Evolutionary conservation across 2,888 invertebrate species (phyloP), one percentile per base, ranked within the genome.

Genomic region (Cephus pulcher): DNA sequence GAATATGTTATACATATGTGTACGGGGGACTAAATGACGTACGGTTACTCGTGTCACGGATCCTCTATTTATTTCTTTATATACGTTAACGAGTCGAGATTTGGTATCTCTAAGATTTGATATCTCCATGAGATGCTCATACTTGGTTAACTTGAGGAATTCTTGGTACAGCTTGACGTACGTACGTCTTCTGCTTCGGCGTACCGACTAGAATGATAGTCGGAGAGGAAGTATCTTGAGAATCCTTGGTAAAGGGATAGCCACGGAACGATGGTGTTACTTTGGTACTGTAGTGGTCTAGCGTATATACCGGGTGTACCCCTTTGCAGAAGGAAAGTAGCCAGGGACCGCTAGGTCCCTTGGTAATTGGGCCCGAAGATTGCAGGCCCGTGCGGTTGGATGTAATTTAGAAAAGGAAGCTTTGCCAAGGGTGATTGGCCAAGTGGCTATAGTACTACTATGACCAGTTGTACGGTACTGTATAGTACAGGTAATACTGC

Each of bases 351-450:
- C 56, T 23, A 9, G 56, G 56, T 30, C 32, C 12, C 74, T 35
- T 34, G 12, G 74, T 74, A 74, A 74, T 74, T 74, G 74, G 71
- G 34, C 74, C 34, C 34, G 35, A 74, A 74, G 35, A 74, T 74
- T 74, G 74, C 74, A 34, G 35, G n/a, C 23, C 35, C 37, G 35
- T 35, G 74, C 35, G 74, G 35, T 74, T 23, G 74, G 74, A 15
- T 74, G 37, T 35, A 74, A 74, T 74, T 74, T 74, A 30, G 37
- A 35, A n/a, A 74, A 34, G 74, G 74, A 34, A 74, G 37, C 32
- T 30, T 56, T 56, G 23, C 56, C 56, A 56, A 23, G 56, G 56
- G 56, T 23, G 56, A 56, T 56, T 56, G 56, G 23, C 23, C 56
- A 56, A 15, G 56, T 23, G 56, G 56, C 6, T 56, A 56, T 56